Base-by-base conservation (phyloP, 2,888 invertebrate genomes). In the Hermaeophaga mercurialis region DNA sequence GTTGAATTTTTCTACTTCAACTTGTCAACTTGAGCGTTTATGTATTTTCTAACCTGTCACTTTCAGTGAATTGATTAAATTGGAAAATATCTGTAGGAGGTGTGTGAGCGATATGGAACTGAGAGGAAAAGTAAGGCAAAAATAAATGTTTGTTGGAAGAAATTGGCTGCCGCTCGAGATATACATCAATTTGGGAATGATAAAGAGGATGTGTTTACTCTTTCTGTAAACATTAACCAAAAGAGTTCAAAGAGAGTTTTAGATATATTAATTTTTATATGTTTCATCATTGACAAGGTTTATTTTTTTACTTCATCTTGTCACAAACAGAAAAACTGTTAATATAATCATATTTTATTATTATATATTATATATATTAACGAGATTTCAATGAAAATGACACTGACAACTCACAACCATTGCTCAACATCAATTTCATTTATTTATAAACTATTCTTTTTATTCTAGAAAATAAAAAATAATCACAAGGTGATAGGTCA, bases 121-220 rank as follows among this genome's bases (percentile, higher is more conserved):
- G 28, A 14, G 44, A 14, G 17, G 8, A 8, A 41, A 41, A 9
- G 28, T 9, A 39, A n/a, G 24, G 15, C 19, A 44, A 44, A 41
- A 44, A 44, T 44, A 44, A 41, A 44, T 44, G 44, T 44, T 26
- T 28, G 44, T 22, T 22, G 28, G 28, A 28, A 17, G 44, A 28
- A 44, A 44, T 44, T 44, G 44, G 28, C 44, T 44, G 22, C 28
- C 44, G 44, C 28, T 44, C 1, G 28, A 28, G 28, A 44, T 44
- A 44, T 28, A 24, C 12, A 28, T 6, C 12, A 26, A 22, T 26
- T 24, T 44, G 15, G n/a, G 26, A 44, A 44, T 44, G 39, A 18
- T 39, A 39, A 39, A 18, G 17, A 19, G 19, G 19, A 39, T 2
- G 5, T 18, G 9, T 17, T 19, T 6, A 9, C n/a, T 9, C 7